These are phyloP conservation scores for Microplitis demolitor DNA, from an alignment of 1,140 invertebrate species.

Conservation along the genomic window DNA sequence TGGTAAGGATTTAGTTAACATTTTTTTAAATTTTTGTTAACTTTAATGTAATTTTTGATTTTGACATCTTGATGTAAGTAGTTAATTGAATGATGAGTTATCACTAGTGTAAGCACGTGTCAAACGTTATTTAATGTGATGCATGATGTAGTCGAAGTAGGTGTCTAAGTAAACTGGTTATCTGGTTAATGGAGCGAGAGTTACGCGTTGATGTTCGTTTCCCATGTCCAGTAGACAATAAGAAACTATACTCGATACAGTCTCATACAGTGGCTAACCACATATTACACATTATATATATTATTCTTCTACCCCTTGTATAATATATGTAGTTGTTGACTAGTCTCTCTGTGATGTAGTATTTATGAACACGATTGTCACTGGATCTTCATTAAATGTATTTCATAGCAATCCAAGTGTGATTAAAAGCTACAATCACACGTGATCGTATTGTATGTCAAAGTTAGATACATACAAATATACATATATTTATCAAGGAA, in stretches of 20 bases:
- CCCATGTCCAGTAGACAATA: slow-evolving; percentile 44
- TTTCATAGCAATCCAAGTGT: slow-evolving; percentile 16
- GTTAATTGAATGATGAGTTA: not conserved
- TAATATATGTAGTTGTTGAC: not conserved
- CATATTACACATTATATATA: not conserved
- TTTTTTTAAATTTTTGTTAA: no score
- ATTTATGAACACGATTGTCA: slow-evolving; percentile 16
- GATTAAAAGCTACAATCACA: not conserved
- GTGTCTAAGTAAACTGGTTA: slow-evolving; percentile 35
- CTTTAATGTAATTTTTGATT: no score
- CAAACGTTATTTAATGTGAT: not conserved
- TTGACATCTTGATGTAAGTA: not conserved
- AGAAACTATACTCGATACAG: not conserved
- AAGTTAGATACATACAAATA: not conserved
- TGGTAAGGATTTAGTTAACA: no score
- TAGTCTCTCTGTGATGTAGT: not conserved
- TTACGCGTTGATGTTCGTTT: slow-evolving; percentile 41
- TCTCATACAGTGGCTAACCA: slow-evolving; percentile 4
- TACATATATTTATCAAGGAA: not conserved
- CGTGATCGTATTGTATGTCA: slow-evolving; percentile 5
- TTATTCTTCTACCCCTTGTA: not conserved
- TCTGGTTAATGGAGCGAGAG: slow-evolving; percentile 50
- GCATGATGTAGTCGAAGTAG: slow-evolving; percentile 31
- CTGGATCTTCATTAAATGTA: slow-evolving; percentile 14
- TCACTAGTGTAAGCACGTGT: not conserved